A percentile compares a stretch with the other conserved stretches of the same genome.
These are phyloP conservation scores for Tinamus major DNA, from an alignment of 2,797 vertebrate species.

Conservation along the genomic window DNA sequence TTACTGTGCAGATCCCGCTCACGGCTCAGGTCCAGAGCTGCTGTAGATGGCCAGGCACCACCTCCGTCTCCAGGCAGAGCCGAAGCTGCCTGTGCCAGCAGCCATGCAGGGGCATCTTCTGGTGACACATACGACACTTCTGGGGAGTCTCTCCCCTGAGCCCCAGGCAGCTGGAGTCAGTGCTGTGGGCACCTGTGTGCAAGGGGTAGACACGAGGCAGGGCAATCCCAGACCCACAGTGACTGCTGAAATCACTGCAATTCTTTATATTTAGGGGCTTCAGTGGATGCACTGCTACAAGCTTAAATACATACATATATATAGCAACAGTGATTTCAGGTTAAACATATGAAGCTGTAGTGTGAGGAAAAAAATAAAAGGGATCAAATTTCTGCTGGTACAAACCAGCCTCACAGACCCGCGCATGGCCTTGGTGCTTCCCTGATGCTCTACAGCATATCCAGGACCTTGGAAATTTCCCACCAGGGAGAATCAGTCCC, in stretches of 20 bases:
- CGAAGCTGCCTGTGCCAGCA: background rate
- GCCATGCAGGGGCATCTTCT: background rate
- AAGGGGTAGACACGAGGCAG: background rate
- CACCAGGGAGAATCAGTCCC: background rate
- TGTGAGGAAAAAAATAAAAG: background rate
- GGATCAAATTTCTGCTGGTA: fast-evolving
- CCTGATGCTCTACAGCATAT: background rate
- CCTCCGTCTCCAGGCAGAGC: background rate
- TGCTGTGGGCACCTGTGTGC: background rate
- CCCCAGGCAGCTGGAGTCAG: background rate
- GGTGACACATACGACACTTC: too few relatives aligned
- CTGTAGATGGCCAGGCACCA: background rate
- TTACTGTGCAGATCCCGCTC: fast-evolving
- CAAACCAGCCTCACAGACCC: background rate
- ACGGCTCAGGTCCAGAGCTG: fast-evolving
- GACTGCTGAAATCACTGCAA: background rate
- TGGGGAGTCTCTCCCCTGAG: background rate
- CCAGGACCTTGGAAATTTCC: background rate
- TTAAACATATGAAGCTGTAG: background rate
- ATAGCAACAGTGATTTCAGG: background rate
- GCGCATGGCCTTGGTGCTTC: fast-evolving
- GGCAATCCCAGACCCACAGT: background rate
- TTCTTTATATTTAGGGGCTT: background rate
- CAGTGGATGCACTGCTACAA: fast-evolving
- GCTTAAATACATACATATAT: background rate